phyloP scores from a whole-genome alignment of 2,113 vertebrate genomes.

The Romanogobio albipinnatus region DNA sequence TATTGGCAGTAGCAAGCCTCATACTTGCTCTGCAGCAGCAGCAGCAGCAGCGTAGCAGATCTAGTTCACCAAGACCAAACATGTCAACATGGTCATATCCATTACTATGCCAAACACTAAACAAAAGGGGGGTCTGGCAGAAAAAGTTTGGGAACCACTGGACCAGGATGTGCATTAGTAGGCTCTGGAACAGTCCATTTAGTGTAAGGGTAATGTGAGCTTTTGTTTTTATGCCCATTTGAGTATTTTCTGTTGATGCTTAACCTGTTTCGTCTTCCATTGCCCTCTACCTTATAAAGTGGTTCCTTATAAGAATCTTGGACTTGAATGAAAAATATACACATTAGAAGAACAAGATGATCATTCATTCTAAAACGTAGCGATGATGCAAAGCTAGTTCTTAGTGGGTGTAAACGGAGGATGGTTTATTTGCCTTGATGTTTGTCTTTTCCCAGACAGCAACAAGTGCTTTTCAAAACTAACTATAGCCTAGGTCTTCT shows the following conservation, averaged over 20 bases:
- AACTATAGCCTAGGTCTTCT: neutral
- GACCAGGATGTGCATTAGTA: no score
- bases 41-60: no score
- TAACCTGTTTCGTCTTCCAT: neutral
- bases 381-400: neutral
- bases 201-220: neutral
- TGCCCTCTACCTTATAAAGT: neutral
- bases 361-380: neutral
- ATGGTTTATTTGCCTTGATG: neutral
- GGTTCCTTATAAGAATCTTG: neutral
- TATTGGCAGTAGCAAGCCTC: no score
- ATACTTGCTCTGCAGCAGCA: no score
- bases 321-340: neutral
- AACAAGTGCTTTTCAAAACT: neutral
- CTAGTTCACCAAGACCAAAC: no score
- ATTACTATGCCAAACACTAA: no score
- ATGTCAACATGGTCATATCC: no score
- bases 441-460: neutral
- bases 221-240: neutral
- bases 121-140: no score
- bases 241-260: neutral
- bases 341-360: constrained; percentile 1
- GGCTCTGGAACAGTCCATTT: neutral
- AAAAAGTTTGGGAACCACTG: no score
- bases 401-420: neutral